Conservation (phyloP, 1,140 invertebrate species). For the Nomia melanderi region DNA sequence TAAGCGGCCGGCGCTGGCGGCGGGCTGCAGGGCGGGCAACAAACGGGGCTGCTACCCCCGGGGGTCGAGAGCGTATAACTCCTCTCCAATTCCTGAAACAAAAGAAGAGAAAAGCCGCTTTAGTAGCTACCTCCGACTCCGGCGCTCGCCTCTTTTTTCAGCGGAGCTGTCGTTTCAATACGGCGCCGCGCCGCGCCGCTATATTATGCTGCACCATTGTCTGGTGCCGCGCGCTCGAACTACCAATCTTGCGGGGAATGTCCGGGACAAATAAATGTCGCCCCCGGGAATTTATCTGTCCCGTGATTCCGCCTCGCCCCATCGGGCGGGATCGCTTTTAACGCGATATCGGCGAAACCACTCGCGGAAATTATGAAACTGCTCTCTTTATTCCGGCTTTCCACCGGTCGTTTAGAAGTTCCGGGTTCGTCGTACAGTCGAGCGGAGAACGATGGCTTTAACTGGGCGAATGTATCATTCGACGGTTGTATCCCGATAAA, state of each 20-base stretch:
- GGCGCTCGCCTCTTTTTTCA: background rate
- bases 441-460: too few species aligned
- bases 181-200: background rate
- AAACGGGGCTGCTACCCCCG: conserved; percentile 71
- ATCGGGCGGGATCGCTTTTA: too few species aligned
- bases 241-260: background rate
- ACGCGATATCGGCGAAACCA: too few species aligned
- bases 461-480: too few species aligned
- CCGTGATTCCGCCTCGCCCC: too few species aligned
- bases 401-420: too few species aligned
- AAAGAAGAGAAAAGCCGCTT: conserved; percentile 38
- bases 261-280: conserved; percentile 8
- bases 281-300: conserved; percentile 1
- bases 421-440: too few species aligned
- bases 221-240: background rate
- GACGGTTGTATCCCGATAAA: too few species aligned
- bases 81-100: conserved; percentile 73
- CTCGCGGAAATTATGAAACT: too few species aligned
- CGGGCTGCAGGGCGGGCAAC: conserved; percentile 73
- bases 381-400: too few species aligned
- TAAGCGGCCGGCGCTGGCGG: conserved; percentile 74
- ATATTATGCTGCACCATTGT: background rate
- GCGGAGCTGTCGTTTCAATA: conserved; percentile 12
- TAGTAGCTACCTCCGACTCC: background rate
- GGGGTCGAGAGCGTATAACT: conserved; percentile 74